Base-by-base conservation (phyloP, 2,797 vertebrate genomes). In the Siniperca undulata region DNA sequence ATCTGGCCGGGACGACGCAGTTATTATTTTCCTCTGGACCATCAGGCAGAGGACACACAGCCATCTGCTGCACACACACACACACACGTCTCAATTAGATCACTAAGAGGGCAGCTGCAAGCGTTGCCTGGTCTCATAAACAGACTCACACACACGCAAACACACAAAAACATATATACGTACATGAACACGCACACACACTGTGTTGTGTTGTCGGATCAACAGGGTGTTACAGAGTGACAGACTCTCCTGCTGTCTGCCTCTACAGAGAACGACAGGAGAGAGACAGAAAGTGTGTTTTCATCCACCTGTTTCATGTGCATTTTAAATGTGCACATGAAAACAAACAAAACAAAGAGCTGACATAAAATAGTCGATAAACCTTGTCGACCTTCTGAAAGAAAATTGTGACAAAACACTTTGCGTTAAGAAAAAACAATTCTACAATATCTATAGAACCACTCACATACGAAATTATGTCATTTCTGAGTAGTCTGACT, bases 11-110 rank as follows among this genome's bases (percentile, higher is more conserved):
- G 97, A 98, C 97, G 96, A 97, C 96, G 97, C 97, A 97, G 98
- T 98, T 98, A 98, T 98, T 98, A 98, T 98, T 98, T 98, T 98
- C 96, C 97, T 97, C 82, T 91, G 82, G 97, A 97, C 97, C 97
- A 98, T 98, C 97, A 97, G 97, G 96, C 96, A 97, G 97, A 97
- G 97, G 97, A 97, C 96, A 97, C 97, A 97, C 95, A 96, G 97
- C 98, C 98, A 99, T 99, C 97, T 98, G 98, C 97, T 98, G 96
- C 95, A 95, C 96, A 96, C 80, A 85, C 42, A 82, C 60, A 98
- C 97, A n/a, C n/a, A n/a, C n/a, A n/a, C n/a, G 93, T 98, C 98
- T 99, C 97, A 97, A 98, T 98, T 98, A 92, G 84, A 92, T 89
- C 90, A 97, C 94, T 96, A 95, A 96, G 97, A 97, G 97, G 97